Base-by-base conservation (phyloP, 2,113 vertebrate species). In the Dasyprocta punctata region DNA sequence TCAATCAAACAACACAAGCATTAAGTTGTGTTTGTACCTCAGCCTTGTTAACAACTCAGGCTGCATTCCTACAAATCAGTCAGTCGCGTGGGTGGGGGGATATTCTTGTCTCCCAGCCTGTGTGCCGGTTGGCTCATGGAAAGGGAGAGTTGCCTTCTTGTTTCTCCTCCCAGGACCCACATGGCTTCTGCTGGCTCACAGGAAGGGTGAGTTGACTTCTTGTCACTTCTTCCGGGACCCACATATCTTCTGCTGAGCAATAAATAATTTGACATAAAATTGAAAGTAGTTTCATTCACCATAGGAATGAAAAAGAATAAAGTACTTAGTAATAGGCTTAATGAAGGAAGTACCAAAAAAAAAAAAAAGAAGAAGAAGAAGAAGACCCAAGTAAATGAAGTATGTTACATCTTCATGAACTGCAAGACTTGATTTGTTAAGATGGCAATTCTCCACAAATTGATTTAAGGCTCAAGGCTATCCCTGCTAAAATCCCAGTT, bases 321-420 rank as follows among this genome's bases (percentile, higher is more conserved):
- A 89, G 95, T 89, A 78, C 19, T 84, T 77, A 65, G 56, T 44
- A 69, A 77, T 81, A 96, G 89, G 54, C 49, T 89, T 92, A 77
- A 65, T 44, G 60, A 96, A 94, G 89, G 49, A 56, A 47, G 20
- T 69, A 2, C 49, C 54, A 54, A 54, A 94, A 77, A 95, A 44
- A 19, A 91, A 80, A 82, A 94, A 67, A 54, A 14, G 14, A 54
- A 14, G 52, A 54, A 14, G 52, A 54, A 52, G 52, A 11, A 67
- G 13, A 91, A 77, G 22, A 93, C 91, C 16, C n/a, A 94, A 90
- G 73, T 84, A 85, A 90, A 92, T 61, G 75, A 47, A 95, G 73
- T 10, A 60, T 24, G 69, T 77, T 71, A 38, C 13, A 69, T 52
- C n/a, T 93, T 83, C 24, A 47, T 47, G 38, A 38, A 61, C 2